Evolutionary conservation across 2,113 vertebrate genomes (phyloP), one percentile per base, ranked within the genome.

Genomic region (Trichomycterus rosablanca): DNA sequence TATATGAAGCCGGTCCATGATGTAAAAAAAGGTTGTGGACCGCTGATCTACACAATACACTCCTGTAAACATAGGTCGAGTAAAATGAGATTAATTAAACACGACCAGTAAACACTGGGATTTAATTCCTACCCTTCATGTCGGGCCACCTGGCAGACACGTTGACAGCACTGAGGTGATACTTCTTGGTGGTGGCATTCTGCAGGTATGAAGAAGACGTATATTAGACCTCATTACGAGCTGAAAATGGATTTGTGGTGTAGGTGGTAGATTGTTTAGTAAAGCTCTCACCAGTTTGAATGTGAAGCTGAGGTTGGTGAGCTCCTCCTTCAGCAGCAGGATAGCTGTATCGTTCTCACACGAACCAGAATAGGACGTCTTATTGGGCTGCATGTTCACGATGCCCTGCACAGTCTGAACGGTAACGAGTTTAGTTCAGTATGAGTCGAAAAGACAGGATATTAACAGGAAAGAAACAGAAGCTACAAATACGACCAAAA

Each of bases 201-300:
- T 89, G 76, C 15, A 70, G 54, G 59, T 1, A 26, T 15, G 12
- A 56, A 30, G 7, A 28, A 86, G 48, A 0, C 23, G 32, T 44
- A 39, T 11, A 32, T 6, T 19, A 64, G 30, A 14, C 23, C 9
- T 4, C 1, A 1, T 4, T 22, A 4, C 1, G 5, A 6, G 12
- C 1, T 3, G 11, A 19, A 5, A 23, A 42, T 7, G 5, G 16
- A 34, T 1, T 2, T 7, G 26, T 12, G 5, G 18, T n/a, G 16
- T 43, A 22, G 28, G 19, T 1, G 15, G n/a, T 28, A 30, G 2
- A 1, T 16, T 4, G 10, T 35, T 19, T 37, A n/a, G 43, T 32
- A 2, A 19, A 16, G 20, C 7, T 12, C 83, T 88, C 71, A 95
- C 95, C 90, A 90, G 30, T 0, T 59, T 74, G 35, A 97, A 97